Percentiles rank a stretch among this genome's conserved stretches.
These are phyloP conservation scores for Microplitis mediator DNA, from an alignment of 1,140 invertebrate species.

Conservation along the genomic window DNA sequence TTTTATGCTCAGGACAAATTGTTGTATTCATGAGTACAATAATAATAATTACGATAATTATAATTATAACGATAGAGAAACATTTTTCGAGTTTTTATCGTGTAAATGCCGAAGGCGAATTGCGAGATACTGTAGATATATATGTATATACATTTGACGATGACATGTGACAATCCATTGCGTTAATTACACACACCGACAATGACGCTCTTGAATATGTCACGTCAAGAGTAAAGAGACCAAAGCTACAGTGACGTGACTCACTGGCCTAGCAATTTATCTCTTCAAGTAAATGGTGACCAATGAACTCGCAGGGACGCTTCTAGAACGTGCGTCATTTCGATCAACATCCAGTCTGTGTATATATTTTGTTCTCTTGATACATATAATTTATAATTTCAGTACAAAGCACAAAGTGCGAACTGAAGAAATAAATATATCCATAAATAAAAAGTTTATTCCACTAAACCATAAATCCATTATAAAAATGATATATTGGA, in stretches of 20 bases:
- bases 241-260: constrained; percentile 1
- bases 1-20: too few relatives aligned
- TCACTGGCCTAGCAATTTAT: constrained; percentile 11
- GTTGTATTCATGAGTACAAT: too few relatives aligned
- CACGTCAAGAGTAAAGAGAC: neutral
- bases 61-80: too few relatives aligned
- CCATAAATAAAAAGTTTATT: too few relatives aligned
- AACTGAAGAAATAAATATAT: too few relatives aligned
- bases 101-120: neutral
- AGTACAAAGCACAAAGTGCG: neutral
- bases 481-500: too few relatives aligned
- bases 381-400: neutral
- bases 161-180: constrained; percentile 5
- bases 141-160: neutral
- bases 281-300: constrained; percentile 13
- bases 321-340: constrained; percentile 6
- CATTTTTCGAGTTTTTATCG: neutral
- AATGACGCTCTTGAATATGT: constrained; percentile 16
- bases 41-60: too few relatives aligned
- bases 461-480: too few relatives aligned
- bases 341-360: neutral
- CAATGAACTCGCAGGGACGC: constrained; percentile 3
- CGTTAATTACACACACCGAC: constrained; percentile 12
- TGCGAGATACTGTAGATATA: neutral
- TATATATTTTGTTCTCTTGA: neutral